These are phyloP conservation scores for Lepisosteus oculatus DNA, from an alignment of 2,113 vertebrate genomes.

Conservation along the genomic window DNA sequence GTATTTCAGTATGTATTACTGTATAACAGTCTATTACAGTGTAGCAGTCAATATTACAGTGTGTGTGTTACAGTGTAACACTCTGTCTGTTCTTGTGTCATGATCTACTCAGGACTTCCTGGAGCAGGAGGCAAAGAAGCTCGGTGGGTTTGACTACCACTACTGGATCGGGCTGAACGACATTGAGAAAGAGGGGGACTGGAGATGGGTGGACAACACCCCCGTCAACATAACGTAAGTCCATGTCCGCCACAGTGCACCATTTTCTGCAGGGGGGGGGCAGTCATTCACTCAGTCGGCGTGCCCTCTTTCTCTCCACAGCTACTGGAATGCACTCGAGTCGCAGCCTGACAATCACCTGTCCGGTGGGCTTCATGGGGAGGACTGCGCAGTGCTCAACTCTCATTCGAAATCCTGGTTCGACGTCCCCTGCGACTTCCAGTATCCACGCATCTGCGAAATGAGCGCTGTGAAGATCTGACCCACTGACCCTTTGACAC, in stretches of 20 bases:
- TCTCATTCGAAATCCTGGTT: slow-evolving; percentile 43
- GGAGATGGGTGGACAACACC: slow-evolving; percentile 58
- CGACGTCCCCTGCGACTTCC: slow-evolving; percentile 47
- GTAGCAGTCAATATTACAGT: too few relatives aligned
- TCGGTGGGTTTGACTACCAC: slow-evolving; percentile 35
- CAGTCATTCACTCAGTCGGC: neutral
- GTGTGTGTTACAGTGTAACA: too few relatives aligned
- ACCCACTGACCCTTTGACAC: neutral
- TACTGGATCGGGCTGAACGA: slow-evolving; percentile 49
- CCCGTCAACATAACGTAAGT: slow-evolving; percentile 42
- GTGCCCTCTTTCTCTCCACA: slow-evolving; percentile 20
- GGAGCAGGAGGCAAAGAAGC: slow-evolving; percentile 32
- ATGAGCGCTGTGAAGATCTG: slow-evolving; percentile 41
- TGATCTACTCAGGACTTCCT: slow-evolving; percentile 30
- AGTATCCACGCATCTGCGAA: slow-evolving; percentile 50
- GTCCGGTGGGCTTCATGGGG: slow-evolving; percentile 38
- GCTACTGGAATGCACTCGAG: slow-evolving; percentile 43
- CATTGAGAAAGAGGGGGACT: slow-evolving; percentile 37
- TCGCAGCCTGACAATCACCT: slow-evolving; percentile 51
- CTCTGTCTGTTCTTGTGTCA: neutral
- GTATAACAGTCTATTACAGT: too few relatives aligned
- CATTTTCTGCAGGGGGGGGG: too few relatives aligned
- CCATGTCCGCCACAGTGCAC: too few relatives aligned
- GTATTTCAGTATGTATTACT: too few relatives aligned
- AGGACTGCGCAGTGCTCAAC: slow-evolving; percentile 47